phyloP scores from a whole-genome alignment of 2,888 invertebrate species.

The Tinea semifulvella region DNA sequence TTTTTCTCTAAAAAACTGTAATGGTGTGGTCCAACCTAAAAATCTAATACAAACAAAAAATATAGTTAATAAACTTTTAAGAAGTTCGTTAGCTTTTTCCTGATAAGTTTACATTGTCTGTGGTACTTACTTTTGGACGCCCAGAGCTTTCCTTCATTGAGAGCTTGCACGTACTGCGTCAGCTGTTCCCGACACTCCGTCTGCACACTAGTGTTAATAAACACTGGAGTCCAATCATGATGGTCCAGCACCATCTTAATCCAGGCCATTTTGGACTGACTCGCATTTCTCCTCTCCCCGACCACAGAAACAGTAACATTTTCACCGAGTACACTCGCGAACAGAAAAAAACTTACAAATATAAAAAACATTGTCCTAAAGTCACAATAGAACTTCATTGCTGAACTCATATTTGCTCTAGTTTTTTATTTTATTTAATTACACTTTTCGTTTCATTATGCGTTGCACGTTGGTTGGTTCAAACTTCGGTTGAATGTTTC shows the following conservation, averaged over 20 bases:
- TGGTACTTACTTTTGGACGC: slow-evolving; percentile 79
- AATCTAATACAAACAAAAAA: no score
- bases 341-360: slow-evolving; percentile 37
- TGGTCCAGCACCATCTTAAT: slow-evolving; percentile 72
- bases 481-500: neutral
- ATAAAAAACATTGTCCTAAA: slow-evolving; percentile 37
- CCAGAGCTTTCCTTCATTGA: slow-evolving; percentile 76
- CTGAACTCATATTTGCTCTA: neutral
- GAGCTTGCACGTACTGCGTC: slow-evolving; percentile 61
- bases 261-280: slow-evolving; percentile 69
- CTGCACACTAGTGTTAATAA: slow-evolving; percentile 52
- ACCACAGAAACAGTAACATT: slow-evolving; percentile 32
- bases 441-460: slow-evolving; percentile 1
- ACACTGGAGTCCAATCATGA: slow-evolving; percentile 58
- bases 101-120: no score
- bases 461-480: neutral
- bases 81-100: no score
- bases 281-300: slow-evolving; percentile 20
- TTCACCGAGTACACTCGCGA: slow-evolving; percentile 51
- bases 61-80: no score
- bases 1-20: no score
- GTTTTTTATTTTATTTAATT: neutral
- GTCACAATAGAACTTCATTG: neutral
- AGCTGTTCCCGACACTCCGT: slow-evolving; percentile 63
- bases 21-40: no score